Conservation (phyloP, 1,140 invertebrate species). For the Hirudo medicinalis region DNA sequence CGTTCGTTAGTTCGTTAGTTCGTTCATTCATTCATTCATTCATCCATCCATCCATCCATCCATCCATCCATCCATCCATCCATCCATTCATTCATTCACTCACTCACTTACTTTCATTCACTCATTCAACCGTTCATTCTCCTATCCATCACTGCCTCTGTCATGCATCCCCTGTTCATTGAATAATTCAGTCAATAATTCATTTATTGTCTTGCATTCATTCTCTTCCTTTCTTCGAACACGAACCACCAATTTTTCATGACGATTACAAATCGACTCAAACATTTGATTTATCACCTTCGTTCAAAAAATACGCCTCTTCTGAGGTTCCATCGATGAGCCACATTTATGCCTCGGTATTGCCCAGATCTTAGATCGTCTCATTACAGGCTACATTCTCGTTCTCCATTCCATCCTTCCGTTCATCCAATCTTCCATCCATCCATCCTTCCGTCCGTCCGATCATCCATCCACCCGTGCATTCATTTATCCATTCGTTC, state of each 20-base stretch:
- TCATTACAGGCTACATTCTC: neutral
- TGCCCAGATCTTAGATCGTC: neutral
- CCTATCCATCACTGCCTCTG: neutral
- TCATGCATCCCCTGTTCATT: no score
- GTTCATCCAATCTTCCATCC: neutral
- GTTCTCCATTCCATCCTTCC: neutral
- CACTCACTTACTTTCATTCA: neutral
- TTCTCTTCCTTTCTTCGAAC: no score
- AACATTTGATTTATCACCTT: no score
- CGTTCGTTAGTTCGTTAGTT: neutral
- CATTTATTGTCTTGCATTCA: no score
- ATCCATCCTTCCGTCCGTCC: constrained; percentile 6
- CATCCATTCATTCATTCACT: neutral
- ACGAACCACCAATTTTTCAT: no score
- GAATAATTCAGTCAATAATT: no score
- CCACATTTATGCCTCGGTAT: no score
- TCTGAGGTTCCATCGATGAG: no score
- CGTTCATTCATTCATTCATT: neutral
- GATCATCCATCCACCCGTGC: neutral
- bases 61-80: constrained; percentile 12
- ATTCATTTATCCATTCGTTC: neutral
- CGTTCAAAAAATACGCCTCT: no score
- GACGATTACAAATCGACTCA: no score
- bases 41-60: constrained; percentile 4
- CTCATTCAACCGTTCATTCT: neutral